A percentile compares a stretch with the other conserved stretches of the same genome.
Evolutionary conservation across 2,113 vertebrate genomes (phyloP).

Genomic region (Aegotheles bennettii): DNA sequence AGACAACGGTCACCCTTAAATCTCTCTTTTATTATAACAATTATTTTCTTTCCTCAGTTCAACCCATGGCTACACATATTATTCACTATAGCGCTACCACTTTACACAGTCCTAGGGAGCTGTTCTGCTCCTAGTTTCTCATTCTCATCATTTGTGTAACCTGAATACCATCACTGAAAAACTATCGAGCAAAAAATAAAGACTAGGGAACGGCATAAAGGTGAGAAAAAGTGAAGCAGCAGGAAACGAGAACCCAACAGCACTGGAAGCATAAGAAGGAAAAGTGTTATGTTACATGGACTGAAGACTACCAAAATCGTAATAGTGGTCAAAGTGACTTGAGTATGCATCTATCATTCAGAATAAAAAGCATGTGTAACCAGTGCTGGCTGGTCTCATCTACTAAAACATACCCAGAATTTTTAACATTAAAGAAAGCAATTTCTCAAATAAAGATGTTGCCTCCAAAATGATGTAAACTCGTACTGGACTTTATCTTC

Average conservation of each 20-base stretch:
- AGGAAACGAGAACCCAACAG: not conserved
- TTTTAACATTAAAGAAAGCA: not conserved
- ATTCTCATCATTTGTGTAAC: not conserved
- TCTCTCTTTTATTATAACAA: not conserved
- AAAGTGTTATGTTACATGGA: accelerated
- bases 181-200: not conserved
- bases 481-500: not conserved
- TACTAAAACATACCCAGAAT: not conserved
- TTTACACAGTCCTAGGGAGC: not conserved
- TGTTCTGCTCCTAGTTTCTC: not conserved
- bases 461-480: not conserved
- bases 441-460: not conserved
- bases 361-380: not conserved
- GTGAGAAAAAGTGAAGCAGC: not conserved
- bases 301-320: not conserved
- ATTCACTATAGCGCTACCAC: not conserved
- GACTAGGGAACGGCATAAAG: not conserved
- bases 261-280: not conserved
- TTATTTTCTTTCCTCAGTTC: not conserved
- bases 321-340: not conserved
- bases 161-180: not conserved
- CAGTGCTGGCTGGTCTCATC: not conserved
- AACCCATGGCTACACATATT: not conserved
- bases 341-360: not conserved
- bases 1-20: not conserved